Evolutionary conservation across 2,888 invertebrate species (phyloP).

Genomic region (Hypsopygia costalis): DNA sequence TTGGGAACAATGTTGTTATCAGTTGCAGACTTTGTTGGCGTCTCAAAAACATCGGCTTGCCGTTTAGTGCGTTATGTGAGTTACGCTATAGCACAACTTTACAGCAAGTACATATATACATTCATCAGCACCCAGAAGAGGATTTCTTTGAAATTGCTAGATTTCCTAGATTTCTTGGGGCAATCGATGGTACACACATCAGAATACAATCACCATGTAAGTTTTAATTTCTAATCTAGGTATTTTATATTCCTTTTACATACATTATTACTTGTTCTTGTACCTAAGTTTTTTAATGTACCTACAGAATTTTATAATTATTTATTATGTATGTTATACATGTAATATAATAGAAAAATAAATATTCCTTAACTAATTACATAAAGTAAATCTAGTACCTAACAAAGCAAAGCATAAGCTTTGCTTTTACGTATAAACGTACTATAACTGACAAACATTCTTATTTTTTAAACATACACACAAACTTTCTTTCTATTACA

Average conservation of each 20-base stretch:
- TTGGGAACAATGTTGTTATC: slow-evolving; percentile 25
- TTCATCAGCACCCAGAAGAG: slow-evolving; percentile 13
- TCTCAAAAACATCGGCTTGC: slow-evolving; percentile 23
- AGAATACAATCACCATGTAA: slow-evolving; percentile 25
- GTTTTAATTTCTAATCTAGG: slow-evolving; percentile 1
- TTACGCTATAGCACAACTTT: slow-evolving; percentile 20
- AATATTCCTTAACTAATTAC: background rate
- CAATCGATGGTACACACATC: slow-evolving; percentile 23
- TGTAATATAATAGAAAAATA: background rate
- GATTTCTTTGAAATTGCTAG: slow-evolving; percentile 20
- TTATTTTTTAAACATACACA: no score
- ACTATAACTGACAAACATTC: no score
- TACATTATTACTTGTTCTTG: no score
- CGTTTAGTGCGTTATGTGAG: slow-evolving; percentile 22
- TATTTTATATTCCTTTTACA: no score
- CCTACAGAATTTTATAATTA: no score
- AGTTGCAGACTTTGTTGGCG: slow-evolving; percentile 27
- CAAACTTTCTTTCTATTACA: background rate
- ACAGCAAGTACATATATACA: slow-evolving; percentile 20
- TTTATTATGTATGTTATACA: no score
- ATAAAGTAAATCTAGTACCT: no score
- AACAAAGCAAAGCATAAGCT: no score
- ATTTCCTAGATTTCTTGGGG: slow-evolving; percentile 25
- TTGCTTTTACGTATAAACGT: no score
- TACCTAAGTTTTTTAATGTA: no score